Conservation (phyloP, 2,113 vertebrate genomes). For the Hippopotamus amphibius region DNA sequence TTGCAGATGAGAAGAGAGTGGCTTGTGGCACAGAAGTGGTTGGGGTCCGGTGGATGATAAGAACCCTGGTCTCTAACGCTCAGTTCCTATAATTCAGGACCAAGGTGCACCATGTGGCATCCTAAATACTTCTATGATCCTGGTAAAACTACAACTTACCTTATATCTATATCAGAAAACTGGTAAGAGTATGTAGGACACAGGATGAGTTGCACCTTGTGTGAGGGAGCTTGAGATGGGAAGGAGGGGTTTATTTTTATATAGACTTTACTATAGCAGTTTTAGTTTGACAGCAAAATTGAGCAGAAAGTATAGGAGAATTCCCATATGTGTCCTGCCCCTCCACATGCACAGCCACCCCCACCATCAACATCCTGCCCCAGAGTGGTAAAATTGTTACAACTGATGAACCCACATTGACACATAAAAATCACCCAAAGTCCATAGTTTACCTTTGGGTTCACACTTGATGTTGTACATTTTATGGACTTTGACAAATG, state of each 20-base stretch:
- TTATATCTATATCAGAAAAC: background rate
- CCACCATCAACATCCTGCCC: background rate
- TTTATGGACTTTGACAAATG: background rate
- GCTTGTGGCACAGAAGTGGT: background rate
- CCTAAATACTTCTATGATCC: background rate
- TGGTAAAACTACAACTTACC: background rate
- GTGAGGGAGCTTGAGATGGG: too few relatives aligned
- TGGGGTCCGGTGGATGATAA: background rate
- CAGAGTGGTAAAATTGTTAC: background rate
- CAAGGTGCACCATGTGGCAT: background rate
- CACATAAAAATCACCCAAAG: background rate
- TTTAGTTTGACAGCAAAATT: background rate
- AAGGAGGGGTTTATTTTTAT: background rate
- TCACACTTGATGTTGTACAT: background rate
- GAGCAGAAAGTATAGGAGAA: background rate
- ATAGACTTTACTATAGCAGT: background rate
- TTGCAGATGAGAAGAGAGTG: background rate
- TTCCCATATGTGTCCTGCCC: too few relatives aligned
- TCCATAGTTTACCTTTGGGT: background rate
- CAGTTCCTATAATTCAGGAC: background rate
- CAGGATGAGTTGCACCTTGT: background rate
- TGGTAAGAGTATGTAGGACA: background rate
- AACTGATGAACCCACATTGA: background rate
- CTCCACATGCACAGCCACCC: rapidly evolving
- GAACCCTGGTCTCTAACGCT: background rate